Evolutionary conservation across 2,888 invertebrate genomes (phyloP).

Genomic region (Phrixothrix hirtus): DNA sequence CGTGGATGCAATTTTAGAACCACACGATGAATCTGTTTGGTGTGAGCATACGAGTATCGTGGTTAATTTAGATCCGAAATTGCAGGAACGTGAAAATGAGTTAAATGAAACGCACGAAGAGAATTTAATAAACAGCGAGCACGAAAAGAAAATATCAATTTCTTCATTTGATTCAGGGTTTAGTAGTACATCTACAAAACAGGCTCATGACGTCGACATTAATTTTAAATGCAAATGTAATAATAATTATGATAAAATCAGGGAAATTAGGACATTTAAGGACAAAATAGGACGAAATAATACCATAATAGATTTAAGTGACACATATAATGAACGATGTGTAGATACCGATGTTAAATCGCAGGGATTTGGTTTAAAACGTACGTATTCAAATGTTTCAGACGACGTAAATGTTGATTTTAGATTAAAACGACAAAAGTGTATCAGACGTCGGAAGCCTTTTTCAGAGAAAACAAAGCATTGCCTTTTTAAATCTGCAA

Average conservation of each 20-base stretch:
- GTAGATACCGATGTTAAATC: constrained; percentile 43
- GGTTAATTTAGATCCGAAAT: constrained; percentile 35
- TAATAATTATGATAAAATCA: constrained; percentile 39
- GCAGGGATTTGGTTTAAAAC: constrained; percentile 36
- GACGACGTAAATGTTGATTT: constrained; percentile 41
- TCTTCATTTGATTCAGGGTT: constrained; percentile 53
- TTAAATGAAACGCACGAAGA: constrained; percentile 47
- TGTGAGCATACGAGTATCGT: constrained; percentile 37
- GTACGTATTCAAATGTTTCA: constrained; percentile 35
- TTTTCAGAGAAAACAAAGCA: neutral
- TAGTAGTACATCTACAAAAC: constrained; percentile 46
- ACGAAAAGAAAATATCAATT: constrained; percentile 36
- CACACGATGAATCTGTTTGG: constrained; percentile 60
- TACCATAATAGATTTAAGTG: constrained; percentile 47
- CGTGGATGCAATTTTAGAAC: constrained; percentile 66
- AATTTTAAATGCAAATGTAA: constrained; percentile 50
- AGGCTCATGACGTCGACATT: constrained; percentile 44
- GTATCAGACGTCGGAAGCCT: constrained; percentile 60
- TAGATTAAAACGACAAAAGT: constrained; percentile 61
- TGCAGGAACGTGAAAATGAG: constrained; percentile 41
- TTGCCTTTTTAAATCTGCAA: constrained; percentile 57
- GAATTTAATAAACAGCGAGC: constrained; percentile 43
- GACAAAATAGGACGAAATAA: neutral
- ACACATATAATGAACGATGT: constrained; percentile 52
- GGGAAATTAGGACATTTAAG: too few species aligned